Percentiles rank a stretch among this genome's conserved stretches.
phyloP scores from a whole-genome alignment of 2,888 invertebrate species.

The Dendrolimus pini region DNA sequence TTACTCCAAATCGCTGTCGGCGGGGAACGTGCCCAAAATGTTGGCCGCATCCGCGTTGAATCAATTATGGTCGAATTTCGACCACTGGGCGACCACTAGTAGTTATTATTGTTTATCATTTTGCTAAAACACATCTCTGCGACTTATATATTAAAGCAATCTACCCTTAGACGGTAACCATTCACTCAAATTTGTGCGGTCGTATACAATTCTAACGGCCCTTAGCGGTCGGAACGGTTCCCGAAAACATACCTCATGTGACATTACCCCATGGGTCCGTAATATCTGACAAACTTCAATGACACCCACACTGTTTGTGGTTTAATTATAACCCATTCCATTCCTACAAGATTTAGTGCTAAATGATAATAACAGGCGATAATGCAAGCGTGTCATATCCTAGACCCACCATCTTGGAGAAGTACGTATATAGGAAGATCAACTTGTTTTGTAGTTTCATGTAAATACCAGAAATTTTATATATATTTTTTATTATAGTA shows the following conservation, averaged over 20 bases:
- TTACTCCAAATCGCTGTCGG: too few relatives aligned
- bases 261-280: not conserved
- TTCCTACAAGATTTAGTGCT: not conserved
- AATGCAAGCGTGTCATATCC: too few relatives aligned
- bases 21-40: too few relatives aligned
- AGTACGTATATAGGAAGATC: too few relatives aligned
- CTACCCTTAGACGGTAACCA: not conserved
- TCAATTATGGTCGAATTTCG: too few relatives aligned
- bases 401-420: too few relatives aligned
- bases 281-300: not conserved
- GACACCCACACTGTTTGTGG: not conserved
- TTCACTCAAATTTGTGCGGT: not conserved
- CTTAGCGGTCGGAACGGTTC: not conserved
- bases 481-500: too few relatives aligned
- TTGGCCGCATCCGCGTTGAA: too few relatives aligned
- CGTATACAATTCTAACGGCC: not conserved
- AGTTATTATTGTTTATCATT: too few relatives aligned
- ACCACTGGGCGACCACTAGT: too few relatives aligned
- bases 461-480: too few relatives aligned
- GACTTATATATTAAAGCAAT: not conserved
- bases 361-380: not conserved
- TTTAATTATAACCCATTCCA: not conserved
- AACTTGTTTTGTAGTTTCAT: too few relatives aligned
- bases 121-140: not conserved
- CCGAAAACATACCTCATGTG: not conserved